Base-by-base conservation (phyloP, 2,888 invertebrate species). In the Agonopterix heracliana region DNA sequence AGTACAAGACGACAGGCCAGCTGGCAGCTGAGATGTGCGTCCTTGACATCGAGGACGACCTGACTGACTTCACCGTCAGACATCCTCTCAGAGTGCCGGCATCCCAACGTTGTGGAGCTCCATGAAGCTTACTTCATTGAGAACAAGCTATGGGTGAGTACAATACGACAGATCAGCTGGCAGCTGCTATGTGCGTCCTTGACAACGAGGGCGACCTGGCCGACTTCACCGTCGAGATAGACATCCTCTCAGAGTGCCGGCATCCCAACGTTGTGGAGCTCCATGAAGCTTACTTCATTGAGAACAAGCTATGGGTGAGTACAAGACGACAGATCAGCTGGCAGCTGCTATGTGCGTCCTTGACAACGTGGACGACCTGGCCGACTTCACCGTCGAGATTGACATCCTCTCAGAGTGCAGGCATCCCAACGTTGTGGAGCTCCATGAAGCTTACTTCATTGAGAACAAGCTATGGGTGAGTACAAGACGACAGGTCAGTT, bases 211-310 rank as follows among this genome's bases (percentile, higher is more conserved):
- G 99, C 77, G 98, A 99, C 72, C 90, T 99, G 46, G 96, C 98
- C 42, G 99, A 99, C 89, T 99, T 99, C 83, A 96, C 98, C 84
- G 97, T 99, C 47, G 99, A 99, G 91, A 99, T 99, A 62, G 99
- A 99, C 87, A 99, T 99, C 73, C 90, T 99, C 50, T 93, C 95
- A 2, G 98, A 98, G 73, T 97, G 96, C 74, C 94, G 94, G 62
- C 98, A 99, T 89, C 91, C 92, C 34, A 99, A 99, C 86, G 95
- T 99, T 50, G 98, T 99, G 17, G 96, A 96, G 66, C 89, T 99
- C 48, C 94, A 97, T 74, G 99, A 99, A 88, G 98, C 99, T 1
- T 98, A 95, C 85, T 98, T 97, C 76, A 94, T 94, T 60, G 95
- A 96, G 54, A 94, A 94, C 71, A 96, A 96, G 80, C 87, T 98